Conservation (phyloP, 2,113 vertebrate species). For the Reinhardtius hippoglossoides region DNA sequence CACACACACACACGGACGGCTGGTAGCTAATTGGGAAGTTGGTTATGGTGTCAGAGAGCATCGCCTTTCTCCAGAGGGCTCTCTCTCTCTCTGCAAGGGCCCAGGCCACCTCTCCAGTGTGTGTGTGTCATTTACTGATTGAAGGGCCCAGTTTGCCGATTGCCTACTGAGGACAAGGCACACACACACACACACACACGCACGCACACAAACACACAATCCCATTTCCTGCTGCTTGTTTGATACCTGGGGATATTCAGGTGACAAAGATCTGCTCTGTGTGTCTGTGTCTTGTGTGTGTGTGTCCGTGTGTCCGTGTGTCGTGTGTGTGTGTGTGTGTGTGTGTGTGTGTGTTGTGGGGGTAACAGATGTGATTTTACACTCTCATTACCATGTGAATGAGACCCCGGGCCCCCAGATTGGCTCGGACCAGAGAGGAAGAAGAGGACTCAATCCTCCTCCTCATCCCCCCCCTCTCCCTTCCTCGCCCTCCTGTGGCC, state of each 20-base stretch:
- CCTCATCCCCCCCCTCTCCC: not conserved
- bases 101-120: conserved; percentile 49
- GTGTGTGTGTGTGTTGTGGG: conserved; percentile 54
- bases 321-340: conserved; percentile 34
- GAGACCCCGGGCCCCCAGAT: conserved; percentile 90
- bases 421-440: conserved; percentile 79
- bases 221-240: conserved; percentile 84
- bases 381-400: conserved; percentile 99
- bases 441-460: conserved; percentile 48
- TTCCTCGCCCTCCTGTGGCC: conserved; percentile 71
- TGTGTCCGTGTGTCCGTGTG: conserved; percentile 6
- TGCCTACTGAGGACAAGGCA: conserved; percentile 72
- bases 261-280: conserved; percentile 90
- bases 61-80: conserved; percentile 69
- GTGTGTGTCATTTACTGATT: too few relatives aligned
- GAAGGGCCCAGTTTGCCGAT: too few relatives aligned
- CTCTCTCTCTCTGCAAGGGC: conserved; percentile 65
- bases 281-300: conserved; percentile 19
- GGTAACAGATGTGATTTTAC: conserved; percentile 99
- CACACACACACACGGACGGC: conserved; percentile 7
- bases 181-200: too few relatives aligned
- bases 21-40: conserved; percentile 80
- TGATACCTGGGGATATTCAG: conserved; percentile 99
- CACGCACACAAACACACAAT: conserved; percentile 36
- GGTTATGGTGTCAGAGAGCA: conserved; percentile 80